These are phyloP conservation scores for Etheostoma cragini DNA, from an alignment of 2,113 vertebrate species.

Conservation along the genomic window DNA sequence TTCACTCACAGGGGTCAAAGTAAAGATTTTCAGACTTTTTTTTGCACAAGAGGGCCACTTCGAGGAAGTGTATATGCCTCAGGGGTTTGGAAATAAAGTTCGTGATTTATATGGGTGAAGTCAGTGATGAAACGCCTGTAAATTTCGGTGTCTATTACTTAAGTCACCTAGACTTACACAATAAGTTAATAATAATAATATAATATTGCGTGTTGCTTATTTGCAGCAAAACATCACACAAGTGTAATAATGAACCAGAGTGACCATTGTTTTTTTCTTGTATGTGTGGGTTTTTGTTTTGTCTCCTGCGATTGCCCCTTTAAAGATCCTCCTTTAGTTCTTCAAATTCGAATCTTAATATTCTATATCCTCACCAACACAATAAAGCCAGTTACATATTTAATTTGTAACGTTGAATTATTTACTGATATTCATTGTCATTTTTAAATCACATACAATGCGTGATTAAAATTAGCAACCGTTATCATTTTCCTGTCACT, in stretches of 20 bases:
- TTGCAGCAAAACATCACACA: not conserved
- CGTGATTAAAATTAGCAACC: not conserved
- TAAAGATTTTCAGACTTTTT: not conserved
- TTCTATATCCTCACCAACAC: not conserved
- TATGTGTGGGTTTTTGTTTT: not conserved
- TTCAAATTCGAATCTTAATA: not conserved
- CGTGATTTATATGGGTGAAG: not conserved
- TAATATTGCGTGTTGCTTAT: not conserved
- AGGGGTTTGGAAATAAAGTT: not conserved
- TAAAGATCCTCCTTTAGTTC: not conserved
- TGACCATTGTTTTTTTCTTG: not conserved
- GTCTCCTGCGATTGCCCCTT: not conserved
- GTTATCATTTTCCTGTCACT: not conserved
- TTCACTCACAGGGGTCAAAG: not conserved
- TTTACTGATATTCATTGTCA: not conserved
- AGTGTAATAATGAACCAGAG: not conserved
- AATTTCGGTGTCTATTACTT: not conserved
- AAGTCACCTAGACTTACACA: not conserved
- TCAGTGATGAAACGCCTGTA: not conserved
- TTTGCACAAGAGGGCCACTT: slow-evolving; percentile 3
- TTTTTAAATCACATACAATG: slow-evolving; percentile 8
- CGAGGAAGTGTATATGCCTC: not conserved
- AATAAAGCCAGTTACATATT: slow-evolving; percentile 9
- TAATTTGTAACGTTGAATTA: not conserved
- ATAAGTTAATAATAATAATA: not conserved